Conservation (phyloP, 2,888 invertebrate species). For the Digitonthophagus gazella region DNA sequence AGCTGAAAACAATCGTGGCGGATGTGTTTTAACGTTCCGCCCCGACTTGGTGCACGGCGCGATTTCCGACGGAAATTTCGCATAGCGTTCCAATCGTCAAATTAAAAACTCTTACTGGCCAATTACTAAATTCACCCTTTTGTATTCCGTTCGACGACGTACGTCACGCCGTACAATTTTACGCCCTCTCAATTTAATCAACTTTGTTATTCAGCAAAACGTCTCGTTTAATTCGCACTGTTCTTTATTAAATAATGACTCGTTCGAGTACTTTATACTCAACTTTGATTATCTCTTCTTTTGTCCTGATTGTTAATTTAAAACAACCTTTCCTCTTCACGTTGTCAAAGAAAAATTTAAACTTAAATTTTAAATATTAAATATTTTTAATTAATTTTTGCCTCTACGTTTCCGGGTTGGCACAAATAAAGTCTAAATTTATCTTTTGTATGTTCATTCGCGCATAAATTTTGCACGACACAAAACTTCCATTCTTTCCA, state of each 20-base stretch:
- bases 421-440: not conserved
- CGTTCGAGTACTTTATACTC: not conserved
- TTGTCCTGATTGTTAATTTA: not conserved
- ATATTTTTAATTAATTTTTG: no score
- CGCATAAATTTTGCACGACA: not conserved
- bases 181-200: not conserved
- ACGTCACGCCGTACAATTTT: no score
- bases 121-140: not conserved
- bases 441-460: not conserved
- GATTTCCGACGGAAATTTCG: not conserved
- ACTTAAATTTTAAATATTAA: no score
- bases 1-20: conserved; percentile 6
- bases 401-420: no score
- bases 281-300: not conserved
- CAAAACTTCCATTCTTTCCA: not conserved
- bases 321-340: no score
- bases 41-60: not conserved
- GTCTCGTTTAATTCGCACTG: not conserved
- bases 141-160: no score
- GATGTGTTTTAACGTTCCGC: not conserved
- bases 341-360: no score
- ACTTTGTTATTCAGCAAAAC: not conserved
- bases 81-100: no score
- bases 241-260: not conserved
- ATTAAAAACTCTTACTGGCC: not conserved